A percentile compares a stretch with the other conserved stretches of the same genome.
Conservation (phyloP, 1,140 invertebrate genomes). For the Pogonomyrmex californicus region DNA sequence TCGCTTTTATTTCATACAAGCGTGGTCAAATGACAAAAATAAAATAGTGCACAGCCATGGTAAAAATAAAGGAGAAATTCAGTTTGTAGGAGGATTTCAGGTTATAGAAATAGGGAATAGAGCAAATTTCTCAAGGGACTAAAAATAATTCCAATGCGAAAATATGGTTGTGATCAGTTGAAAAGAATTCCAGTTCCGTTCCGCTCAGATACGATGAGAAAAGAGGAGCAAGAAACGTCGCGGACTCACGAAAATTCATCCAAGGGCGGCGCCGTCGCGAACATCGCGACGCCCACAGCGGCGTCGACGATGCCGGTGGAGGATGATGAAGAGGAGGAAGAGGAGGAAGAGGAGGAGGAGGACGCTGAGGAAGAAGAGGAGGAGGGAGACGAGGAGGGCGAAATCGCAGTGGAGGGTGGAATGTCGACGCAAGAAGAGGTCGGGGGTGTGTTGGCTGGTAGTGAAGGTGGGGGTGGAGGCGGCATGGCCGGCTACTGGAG, state of each 20-base stretch:
- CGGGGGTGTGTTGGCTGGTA: conserved; percentile 86
- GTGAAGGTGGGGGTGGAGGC: conserved; percentile 86
- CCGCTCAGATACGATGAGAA: conserved; percentile 69
- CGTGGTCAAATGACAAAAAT: not conserved
- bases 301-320: conserved; percentile 59
- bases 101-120: too few relatives aligned
- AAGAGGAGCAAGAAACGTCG: conserved; percentile 85
- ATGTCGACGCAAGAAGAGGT: conserved; percentile 84
- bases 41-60: not conserved
- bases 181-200: not conserved
- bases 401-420: conserved; percentile 72
- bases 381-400: conserved; percentile 62
- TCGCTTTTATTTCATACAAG: not conserved
- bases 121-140: not conserved
- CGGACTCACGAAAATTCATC: conserved; percentile 78
- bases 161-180: not conserved
- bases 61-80: too few relatives aligned
- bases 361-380: conserved; percentile 72
- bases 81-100: not conserved
- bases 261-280: conserved; percentile 61
- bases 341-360: conserved; percentile 72
- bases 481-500: conserved; percentile 88
- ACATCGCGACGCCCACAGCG: conserved; percentile 71
- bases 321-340: conserved; percentile 76
- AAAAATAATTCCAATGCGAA: not conserved